phyloP scores from a whole-genome alignment of 2,888 invertebrate genomes.

The Cantharis lateralis region DNA sequence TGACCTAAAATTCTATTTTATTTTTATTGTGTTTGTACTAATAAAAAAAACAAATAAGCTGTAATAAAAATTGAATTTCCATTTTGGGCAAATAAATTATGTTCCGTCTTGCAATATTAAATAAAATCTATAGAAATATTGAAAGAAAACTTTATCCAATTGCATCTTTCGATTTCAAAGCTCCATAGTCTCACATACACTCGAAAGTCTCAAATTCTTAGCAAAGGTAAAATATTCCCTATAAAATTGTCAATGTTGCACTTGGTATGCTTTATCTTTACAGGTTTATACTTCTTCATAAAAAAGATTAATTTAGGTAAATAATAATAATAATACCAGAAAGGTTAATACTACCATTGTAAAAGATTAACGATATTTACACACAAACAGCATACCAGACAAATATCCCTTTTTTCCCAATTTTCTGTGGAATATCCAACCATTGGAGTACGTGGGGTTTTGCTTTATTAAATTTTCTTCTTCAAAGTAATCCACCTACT shows the following conservation, averaged over 20 bases:
- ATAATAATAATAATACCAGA: too few species aligned
- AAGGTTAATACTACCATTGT: too few species aligned
- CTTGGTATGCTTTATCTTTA: not conserved
- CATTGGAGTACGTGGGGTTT: too few species aligned
- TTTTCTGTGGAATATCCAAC: too few species aligned
- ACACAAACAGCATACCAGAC: too few species aligned
- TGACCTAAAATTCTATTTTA: slow-evolving; percentile 25
- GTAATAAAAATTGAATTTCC: not conserved
- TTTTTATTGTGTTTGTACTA: not conserved
- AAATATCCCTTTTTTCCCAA: too few species aligned
- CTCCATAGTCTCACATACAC: too few species aligned
- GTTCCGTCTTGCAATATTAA: not conserved
- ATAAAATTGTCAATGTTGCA: not conserved
- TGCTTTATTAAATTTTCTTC: too few species aligned
- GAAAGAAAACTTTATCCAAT: not conserved
- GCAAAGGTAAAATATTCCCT: not conserved
- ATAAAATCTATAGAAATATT: not conserved
- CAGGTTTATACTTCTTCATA: not conserved
- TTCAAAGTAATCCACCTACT: too few species aligned
- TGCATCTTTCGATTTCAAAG: not conserved
- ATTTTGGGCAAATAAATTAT: not conserved
- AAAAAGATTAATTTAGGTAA: too few species aligned
- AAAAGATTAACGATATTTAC: too few species aligned
- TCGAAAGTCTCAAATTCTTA: too few species aligned
- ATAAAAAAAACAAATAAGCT: not conserved